These are phyloP conservation scores for Ceuthmochares aereus DNA, from an alignment of 2,113 vertebrate species.

Conservation along the genomic window DNA sequence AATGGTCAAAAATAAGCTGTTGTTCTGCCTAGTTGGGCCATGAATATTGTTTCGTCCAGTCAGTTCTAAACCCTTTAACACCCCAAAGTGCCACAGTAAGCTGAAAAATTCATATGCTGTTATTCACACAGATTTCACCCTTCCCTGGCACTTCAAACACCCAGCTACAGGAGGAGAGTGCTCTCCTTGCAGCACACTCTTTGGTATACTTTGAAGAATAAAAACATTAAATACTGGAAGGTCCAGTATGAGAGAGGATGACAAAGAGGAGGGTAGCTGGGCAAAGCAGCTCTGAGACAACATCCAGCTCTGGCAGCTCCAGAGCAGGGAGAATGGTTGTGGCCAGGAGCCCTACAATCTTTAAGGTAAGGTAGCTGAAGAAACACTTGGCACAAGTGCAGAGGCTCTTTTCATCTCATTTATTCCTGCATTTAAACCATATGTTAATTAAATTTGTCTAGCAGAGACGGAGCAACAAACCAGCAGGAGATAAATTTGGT, in stretches of 20 bases:
- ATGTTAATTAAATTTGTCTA: not conserved
- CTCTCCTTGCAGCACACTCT: not conserved
- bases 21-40: not conserved
- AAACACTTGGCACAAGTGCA: not conserved
- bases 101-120: not conserved
- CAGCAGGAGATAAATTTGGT: not conserved
- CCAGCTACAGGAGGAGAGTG: not conserved
- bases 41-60: not conserved
- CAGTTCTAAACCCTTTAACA: not conserved
- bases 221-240: not conserved
- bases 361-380: not conserved
- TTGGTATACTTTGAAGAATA: not conserved
- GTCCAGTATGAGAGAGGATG: fast-evolving
- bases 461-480: not conserved
- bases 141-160: not conserved
- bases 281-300: not conserved
- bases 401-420: not conserved
- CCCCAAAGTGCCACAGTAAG: not conserved
- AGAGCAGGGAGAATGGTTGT: fast-evolving
- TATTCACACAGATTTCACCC: not conserved
- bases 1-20: not conserved
- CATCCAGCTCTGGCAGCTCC: not conserved
- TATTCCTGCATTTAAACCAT: not conserved
- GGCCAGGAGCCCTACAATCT: not conserved
- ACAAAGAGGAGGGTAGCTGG: not conserved